A percentile compares a stretch with the other conserved stretches of the same genome.
phyloP scores from a whole-genome alignment of 2,888 invertebrate genomes.

The Thymelicus acteon region DNA sequence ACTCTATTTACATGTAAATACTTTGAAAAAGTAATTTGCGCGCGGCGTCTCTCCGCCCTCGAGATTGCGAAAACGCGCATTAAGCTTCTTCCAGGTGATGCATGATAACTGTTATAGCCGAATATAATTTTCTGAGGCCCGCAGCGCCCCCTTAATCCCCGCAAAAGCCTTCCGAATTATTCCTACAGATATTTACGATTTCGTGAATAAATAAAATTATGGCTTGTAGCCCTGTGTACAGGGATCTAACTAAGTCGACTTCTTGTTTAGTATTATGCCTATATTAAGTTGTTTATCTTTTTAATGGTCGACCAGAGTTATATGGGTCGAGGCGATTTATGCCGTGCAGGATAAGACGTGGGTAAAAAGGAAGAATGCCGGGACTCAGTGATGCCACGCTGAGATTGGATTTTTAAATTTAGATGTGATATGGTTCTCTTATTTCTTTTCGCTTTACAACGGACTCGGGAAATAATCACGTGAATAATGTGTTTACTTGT shows the following conservation, averaged over 20 bases:
- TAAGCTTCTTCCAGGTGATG: conserved; percentile 84
- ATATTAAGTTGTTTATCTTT: conserved; percentile 85
- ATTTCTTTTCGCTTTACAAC: conserved; percentile 53
- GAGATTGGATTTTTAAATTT: conserved; percentile 82
- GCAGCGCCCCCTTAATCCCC: conserved; percentile 82
- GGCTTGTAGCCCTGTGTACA: conserved; percentile 63
- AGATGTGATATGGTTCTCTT: conserved; percentile 73
- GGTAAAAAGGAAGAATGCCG: conserved; percentile 74
- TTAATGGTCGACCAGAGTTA: conserved; percentile 80
- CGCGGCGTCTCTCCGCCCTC: conserved; percentile 77
- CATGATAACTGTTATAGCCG: conserved; percentile 85
- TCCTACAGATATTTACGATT: conserved; percentile 83
- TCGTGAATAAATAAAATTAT: conserved; percentile 85
- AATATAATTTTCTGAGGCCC: conserved; percentile 84
- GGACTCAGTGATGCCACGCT: conserved; percentile 68
- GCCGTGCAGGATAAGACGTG: conserved; percentile 72
- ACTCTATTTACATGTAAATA: conserved; percentile 85
- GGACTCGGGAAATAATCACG: conserved; percentile 22
- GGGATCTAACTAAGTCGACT: conserved; percentile 73
- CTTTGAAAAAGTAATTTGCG: conserved; percentile 85
- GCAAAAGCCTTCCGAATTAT: conserved; percentile 83
- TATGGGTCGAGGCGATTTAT: conserved; percentile 80
- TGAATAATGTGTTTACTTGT: conserved; percentile 27
- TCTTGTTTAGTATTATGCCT: conserved; percentile 83
- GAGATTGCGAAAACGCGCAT: conserved; percentile 84